Base-by-base conservation (phyloP, 23 tunicate genomes). In the Trididemnum clinides region DNA sequence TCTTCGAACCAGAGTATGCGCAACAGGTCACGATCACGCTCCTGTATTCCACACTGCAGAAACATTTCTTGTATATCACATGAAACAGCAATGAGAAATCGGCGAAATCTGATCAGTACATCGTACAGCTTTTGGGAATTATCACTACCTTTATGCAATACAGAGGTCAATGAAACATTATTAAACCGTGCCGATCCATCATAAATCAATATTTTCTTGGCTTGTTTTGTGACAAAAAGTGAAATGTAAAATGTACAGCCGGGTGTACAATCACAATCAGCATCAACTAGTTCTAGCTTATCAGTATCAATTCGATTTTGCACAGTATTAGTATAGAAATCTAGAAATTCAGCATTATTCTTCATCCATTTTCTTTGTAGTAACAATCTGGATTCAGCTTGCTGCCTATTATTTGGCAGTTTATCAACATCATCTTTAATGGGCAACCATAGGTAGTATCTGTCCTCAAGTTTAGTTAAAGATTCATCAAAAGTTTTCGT, bases 41-140 rank as follows among this genome's bases (percentile, higher is more conserved):
- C 69, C 26, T n/a, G 5, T 62, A 62, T 62, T 20, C 69, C 69
- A 62, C 69, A 62, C 25, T 62, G 69, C 69, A 62, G 15, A 62
- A 62, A 62, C 69, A 62, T 62, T 22, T 62, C 69, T n/a, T 62
- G n/a, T 62, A 62, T 62, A 22, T 62, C 69, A 22, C 69, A 62
- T 12, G 23, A 12, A 22, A 62, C 15, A 12, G 26, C 69, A 62
- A 62, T 23, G 15, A 12, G n/a, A n/a, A 62, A 62, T 22, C 69
- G 15, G 5, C 69, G 23, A 62, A 62, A 62, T 22, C 69, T 62
- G 22, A 62, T 5, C 5, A 62, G 69, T 6, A 62, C 69, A 62
- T 62, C 27, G 25, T 18, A 62, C 69, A 62, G 69, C 25, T 23
- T 62, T 62, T 62, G 69, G 6, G n/a, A 22, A 22, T 62, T 22